These are phyloP conservation scores for Metaphire vulgaris DNA, from an alignment of 1,140 invertebrate genomes.

Conservation along the genomic window DNA sequence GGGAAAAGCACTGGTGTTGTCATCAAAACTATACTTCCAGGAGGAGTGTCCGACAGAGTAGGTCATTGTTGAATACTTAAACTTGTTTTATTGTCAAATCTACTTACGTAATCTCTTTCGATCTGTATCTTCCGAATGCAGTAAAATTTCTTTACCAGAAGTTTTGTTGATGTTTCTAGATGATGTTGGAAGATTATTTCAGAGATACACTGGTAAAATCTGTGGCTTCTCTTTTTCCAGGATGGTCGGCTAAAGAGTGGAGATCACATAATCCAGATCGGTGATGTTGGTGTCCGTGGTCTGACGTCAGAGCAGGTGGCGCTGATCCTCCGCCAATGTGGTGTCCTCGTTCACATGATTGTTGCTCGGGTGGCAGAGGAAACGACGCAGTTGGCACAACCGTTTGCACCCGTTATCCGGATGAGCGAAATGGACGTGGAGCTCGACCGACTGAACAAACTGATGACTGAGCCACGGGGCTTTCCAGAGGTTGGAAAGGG, in stretches of 20 bases:
- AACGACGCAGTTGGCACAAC: slow-evolving; percentile 35
- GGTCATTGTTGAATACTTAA: too few relatives aligned
- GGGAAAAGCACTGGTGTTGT: slow-evolving; percentile 92
- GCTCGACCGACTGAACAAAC: slow-evolving; percentile 34
- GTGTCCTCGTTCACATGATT: slow-evolving; percentile 74
- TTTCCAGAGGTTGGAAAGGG: too few relatives aligned
- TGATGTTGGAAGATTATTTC: too few relatives aligned
- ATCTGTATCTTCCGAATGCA: too few relatives aligned
- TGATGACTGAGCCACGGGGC: not conserved
- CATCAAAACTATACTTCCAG: slow-evolving; percentile 87
- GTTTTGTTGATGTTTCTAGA: too few relatives aligned
- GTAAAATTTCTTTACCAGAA: too few relatives aligned
- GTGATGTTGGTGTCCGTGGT: slow-evolving; percentile 78
- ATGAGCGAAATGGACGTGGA: slow-evolving; percentile 48
- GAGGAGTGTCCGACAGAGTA: slow-evolving; percentile 82
- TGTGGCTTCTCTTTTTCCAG: slow-evolving; percentile 51
- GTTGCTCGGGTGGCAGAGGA: slow-evolving; percentile 64
- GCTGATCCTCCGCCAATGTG: slow-evolving; percentile 78
- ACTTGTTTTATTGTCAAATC: too few relatives aligned
- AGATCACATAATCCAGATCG: slow-evolving; percentile 89
- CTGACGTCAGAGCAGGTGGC: slow-evolving; percentile 90
- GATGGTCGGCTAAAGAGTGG: slow-evolving; percentile 80
- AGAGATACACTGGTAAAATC: too few relatives aligned
- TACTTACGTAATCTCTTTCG: too few relatives aligned
- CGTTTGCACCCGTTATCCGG: slow-evolving; percentile 45